These are phyloP conservation scores for Temnothorax ravouxi DNA, from an alignment of 2,888 invertebrate species.

Conservation along the genomic window DNA sequence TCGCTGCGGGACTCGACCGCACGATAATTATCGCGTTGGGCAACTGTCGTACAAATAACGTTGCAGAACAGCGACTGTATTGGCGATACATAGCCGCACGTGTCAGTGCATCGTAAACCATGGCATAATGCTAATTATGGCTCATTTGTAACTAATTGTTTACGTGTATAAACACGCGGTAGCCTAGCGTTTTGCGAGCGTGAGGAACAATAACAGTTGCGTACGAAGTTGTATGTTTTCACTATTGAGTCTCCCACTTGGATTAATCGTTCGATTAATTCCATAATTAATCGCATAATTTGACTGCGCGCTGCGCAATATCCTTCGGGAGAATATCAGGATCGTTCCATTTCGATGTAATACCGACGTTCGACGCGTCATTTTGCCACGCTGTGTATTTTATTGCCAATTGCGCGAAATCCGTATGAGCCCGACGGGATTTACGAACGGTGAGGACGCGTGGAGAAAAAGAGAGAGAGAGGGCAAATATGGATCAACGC, in stretches of 20 bases:
- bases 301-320: not conserved
- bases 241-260: not conserved
- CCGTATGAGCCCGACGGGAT: slow-evolving; percentile 2
- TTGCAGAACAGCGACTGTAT: not conserved
- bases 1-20: not conserved
- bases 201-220: not conserved
- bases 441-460: not conserved
- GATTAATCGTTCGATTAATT: slow-evolving; percentile 17
- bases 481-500: slow-evolving; percentile 34
- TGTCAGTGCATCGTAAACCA: not conserved
- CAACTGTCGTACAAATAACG: not conserved
- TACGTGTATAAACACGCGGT: not conserved
- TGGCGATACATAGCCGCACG: not conserved
- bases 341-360: not conserved
- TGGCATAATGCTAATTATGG: slow-evolving; percentile 10
- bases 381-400: slow-evolving; percentile 3
- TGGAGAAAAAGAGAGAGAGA: slow-evolving; percentile 18
- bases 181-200: not conserved
- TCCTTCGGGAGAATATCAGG: not conserved
- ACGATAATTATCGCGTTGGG: slow-evolving; percentile 33
- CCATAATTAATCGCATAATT: slow-evolving; percentile 24
- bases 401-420: slow-evolving; percentile 24
- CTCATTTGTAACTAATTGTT: slow-evolving; percentile 28
- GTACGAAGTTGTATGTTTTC: not conserved
- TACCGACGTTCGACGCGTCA: not conserved